These are phyloP conservation scores for Acanthiza pusilla DNA, from an alignment of 2,797 vertebrate species.

Conservation along the genomic window DNA sequence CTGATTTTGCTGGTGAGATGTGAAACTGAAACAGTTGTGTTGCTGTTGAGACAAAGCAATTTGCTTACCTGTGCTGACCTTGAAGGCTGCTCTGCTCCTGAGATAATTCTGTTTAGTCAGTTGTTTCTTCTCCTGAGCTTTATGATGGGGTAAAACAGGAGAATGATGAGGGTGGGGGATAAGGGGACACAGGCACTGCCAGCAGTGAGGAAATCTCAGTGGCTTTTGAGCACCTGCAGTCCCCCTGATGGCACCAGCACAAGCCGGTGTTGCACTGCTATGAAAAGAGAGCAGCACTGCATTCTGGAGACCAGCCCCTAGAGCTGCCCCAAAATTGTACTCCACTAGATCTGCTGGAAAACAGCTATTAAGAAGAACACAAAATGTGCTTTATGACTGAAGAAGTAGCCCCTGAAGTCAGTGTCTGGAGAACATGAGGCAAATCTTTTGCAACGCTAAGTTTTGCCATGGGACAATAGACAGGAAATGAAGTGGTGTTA, in stretches of 20 bases:
- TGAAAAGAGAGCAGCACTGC: not conserved
- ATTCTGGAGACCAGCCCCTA: not conserved
- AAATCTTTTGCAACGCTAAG: not conserved
- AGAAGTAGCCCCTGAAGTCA: not conserved
- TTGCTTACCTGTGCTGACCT: not conserved
- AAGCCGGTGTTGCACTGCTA: rapidly evolving
- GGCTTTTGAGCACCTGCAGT: not conserved
- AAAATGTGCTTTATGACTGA: not conserved
- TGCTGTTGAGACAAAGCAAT: not conserved
- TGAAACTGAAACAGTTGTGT: not conserved
- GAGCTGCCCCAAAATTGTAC: not conserved
- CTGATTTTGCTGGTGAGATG: not conserved
- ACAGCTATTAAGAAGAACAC: not conserved
- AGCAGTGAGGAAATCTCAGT: not conserved
- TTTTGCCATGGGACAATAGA: not conserved
- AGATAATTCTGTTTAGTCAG: not conserved
- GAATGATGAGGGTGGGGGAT: not conserved
- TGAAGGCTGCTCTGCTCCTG: not conserved
- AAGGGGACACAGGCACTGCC: not conserved
- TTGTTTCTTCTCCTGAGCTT: not conserved
- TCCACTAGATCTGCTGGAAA: not conserved
- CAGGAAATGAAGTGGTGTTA: not conserved
- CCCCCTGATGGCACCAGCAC: not conserved
- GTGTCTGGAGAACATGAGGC: not conserved
- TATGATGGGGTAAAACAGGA: not conserved